Conservation (phyloP, 2,113 vertebrate species). For the Peromyscus polionotus region DNA sequence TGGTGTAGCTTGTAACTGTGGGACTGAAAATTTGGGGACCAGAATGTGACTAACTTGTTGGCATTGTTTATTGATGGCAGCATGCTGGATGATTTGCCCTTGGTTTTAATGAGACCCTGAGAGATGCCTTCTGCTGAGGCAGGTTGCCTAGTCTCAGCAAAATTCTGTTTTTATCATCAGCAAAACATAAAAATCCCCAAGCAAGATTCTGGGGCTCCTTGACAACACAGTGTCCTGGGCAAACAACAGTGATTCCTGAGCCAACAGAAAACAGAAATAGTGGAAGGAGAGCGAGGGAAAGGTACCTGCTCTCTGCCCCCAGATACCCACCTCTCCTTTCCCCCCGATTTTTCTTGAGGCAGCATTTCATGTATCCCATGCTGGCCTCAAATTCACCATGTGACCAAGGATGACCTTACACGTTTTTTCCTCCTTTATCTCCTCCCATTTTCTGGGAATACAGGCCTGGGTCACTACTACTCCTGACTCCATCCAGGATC, state of each 20-base stretch:
- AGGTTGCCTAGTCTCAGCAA: background rate
- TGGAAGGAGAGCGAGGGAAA: background rate
- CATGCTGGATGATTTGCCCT: background rate
- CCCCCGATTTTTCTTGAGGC: background rate
- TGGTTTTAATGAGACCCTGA: slow-evolving; percentile 16
- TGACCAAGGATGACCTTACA: background rate
- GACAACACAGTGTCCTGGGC: background rate
- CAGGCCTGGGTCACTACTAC: background rate
- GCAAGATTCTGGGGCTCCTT: background rate
- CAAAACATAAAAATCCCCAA: slow-evolving; percentile 36
- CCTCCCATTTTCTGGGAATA: background rate
- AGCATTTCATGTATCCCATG: background rate
- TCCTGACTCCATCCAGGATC: background rate
- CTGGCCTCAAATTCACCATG: background rate
- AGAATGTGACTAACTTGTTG: background rate
- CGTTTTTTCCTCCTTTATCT: too few relatives aligned
- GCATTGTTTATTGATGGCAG: background rate
- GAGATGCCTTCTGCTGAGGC: background rate
- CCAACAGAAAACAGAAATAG: background rate
- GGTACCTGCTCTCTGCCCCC: background rate
- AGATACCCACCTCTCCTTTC: too few relatives aligned
- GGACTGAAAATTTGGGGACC: background rate
- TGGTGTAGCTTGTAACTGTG: background rate
- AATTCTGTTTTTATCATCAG: background rate
- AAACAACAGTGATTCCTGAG: background rate